Percentiles rank a stretch among this genome's conserved stretches.
Conservation (phyloP, 2,888 invertebrate species). For the Drosophila yooni region DNA sequence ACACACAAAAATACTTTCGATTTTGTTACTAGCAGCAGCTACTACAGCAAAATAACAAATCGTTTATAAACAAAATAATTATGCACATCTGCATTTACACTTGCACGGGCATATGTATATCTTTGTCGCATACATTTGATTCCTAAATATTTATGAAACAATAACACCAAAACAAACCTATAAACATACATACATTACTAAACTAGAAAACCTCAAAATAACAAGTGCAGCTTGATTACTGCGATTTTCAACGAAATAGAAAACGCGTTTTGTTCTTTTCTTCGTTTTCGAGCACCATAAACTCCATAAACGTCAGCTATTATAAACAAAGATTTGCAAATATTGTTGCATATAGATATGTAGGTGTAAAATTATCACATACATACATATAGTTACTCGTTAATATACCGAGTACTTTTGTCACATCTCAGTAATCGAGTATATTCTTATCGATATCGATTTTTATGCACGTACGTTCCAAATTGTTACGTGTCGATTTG, state of each 20-base stretch:
- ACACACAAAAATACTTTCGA: constrained; percentile 18
- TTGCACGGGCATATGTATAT: constrained; percentile 8
- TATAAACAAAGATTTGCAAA: constrained; percentile 74
- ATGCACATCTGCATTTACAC: constrained; percentile 38
- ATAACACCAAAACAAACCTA: constrained; percentile 63
- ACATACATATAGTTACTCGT: constrained; percentile 37
- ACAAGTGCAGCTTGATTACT: constrained; percentile 25
- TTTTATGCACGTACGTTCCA: background rate
- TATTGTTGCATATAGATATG: constrained; percentile 68
- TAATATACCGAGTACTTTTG: constrained; percentile 44
- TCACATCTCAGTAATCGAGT: constrained; percentile 47
- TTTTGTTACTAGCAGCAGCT: constrained; percentile 3
- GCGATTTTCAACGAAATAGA: constrained; percentile 28
- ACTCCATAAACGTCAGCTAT: constrained; percentile 70
- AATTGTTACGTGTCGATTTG: background rate
- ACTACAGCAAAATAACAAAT: constrained; percentile 13
- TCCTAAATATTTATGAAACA: constrained; percentile 57
- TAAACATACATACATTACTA: constrained; percentile 60
- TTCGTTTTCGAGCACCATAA: constrained; percentile 59
- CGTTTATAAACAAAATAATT: constrained; percentile 64
- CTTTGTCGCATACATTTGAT: constrained; percentile 6
- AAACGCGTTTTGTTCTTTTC: constrained; percentile 39
- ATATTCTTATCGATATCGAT: constrained; percentile 35
- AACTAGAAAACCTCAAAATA: constrained; percentile 44
- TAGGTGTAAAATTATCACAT: constrained; percentile 42